These are phyloP conservation scores for Conopomorpha cramerella DNA, from an alignment of 1,140 invertebrate species.

Conservation along the genomic window DNA sequence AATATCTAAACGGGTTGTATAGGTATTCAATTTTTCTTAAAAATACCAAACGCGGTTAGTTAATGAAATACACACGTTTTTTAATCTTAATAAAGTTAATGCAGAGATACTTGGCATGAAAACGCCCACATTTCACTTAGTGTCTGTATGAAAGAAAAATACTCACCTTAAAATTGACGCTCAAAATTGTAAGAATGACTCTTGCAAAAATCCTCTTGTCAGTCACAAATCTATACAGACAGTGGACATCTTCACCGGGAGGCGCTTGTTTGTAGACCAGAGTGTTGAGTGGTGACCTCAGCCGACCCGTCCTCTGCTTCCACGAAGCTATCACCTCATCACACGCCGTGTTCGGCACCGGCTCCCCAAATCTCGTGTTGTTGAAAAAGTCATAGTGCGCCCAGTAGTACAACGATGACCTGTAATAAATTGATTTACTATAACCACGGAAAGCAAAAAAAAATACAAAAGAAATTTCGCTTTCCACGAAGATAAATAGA, in stretches of 20 bases:
- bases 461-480: too few species aligned
- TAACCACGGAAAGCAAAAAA: too few species aligned
- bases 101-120: slow-evolving; percentile 1
- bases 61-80: too few species aligned
- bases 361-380: slow-evolving; percentile 81
- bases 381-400: slow-evolving; percentile 93
- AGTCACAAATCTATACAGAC: slow-evolving; percentile 82
- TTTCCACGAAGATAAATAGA: too few species aligned
- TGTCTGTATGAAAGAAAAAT: not conserved
- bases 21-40: too few species aligned
- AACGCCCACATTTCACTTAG: not conserved
- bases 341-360: slow-evolving; percentile 77
- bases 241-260: slow-evolving; percentile 72
- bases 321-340: slow-evolving; percentile 85
- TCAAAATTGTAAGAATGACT: slow-evolving; percentile 74
- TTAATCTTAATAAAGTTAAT: not conserved
- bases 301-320: slow-evolving; percentile 69
- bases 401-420: slow-evolving; percentile 86
- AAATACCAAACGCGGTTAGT: too few species aligned
- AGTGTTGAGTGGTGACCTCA: slow-evolving; percentile 82
- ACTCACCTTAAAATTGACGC: slow-evolving; percentile 68
- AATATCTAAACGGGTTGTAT: too few species aligned
- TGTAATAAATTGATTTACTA: too few species aligned
- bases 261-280: slow-evolving; percentile 79
- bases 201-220: slow-evolving; percentile 78